A percentile compares a stretch with the other conserved stretches of the same genome.
These are phyloP conservation scores for Ophion obscuratus DNA, from an alignment of 2,888 invertebrate genomes.

Conservation along the genomic window DNA sequence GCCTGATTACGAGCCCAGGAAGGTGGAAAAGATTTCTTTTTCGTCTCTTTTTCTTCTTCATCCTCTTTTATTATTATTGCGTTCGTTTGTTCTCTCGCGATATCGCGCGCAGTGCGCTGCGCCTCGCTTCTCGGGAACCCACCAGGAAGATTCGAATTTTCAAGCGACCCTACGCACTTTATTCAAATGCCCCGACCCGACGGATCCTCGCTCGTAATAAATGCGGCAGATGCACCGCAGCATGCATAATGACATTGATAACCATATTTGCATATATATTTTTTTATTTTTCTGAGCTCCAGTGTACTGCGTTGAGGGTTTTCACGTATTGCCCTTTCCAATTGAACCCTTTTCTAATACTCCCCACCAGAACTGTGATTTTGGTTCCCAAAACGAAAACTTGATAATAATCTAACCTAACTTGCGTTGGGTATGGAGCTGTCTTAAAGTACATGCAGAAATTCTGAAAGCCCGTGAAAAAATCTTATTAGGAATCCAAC, in stretches of 20 bases:
- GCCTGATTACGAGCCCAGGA: constrained; percentile 76
- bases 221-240: constrained; percentile 24
- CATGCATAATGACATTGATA: not conserved
- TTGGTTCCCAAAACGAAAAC: too few relatives aligned
- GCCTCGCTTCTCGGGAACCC: not conserved
- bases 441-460: too few relatives aligned
- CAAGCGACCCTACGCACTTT: constrained; percentile 75
- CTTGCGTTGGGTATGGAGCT: too few relatives aligned
- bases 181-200: constrained; percentile 77
- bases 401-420: too few relatives aligned
- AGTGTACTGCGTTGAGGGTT: too few relatives aligned
- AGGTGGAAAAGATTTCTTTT: constrained; percentile 31
- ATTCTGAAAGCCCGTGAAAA: too few relatives aligned
- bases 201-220: constrained; percentile 25
- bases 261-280: not conserved
- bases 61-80: not conserved
- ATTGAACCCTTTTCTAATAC: too few relatives aligned
- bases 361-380: too few relatives aligned
- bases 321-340: too few relatives aligned
- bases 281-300: too few relatives aligned
- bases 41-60: not conserved
- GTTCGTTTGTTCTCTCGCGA: constrained; percentile 53
- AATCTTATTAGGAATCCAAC: too few relatives aligned
- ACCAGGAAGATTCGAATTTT: constrained; percentile 48
- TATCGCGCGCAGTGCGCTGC: constrained; percentile 32